Evolutionary conservation across 2,113 vertebrate species (phyloP), one percentile per base, ranked within the genome.

Genomic region (Tetrax tetrax): DNA sequence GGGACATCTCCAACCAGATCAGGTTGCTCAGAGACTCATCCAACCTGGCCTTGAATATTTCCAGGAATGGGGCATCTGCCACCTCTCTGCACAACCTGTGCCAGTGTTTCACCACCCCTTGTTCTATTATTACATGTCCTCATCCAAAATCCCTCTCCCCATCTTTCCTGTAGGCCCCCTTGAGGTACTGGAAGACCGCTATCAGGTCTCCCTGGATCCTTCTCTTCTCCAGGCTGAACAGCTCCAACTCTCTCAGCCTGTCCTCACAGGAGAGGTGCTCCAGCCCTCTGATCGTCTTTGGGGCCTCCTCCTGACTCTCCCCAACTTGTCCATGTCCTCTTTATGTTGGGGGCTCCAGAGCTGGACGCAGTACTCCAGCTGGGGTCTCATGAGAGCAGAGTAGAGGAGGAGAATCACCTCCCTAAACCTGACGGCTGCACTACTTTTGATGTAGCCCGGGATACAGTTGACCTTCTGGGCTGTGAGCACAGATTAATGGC

Each of bases 401-500:
- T 1, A 66, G 23, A 65, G 28, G 24, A 20, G 15, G 3, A 60
- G 38, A 74, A 65, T 38, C 33, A 4, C 48, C 8, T 74, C 69
- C 50, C 28, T 33, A 0, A 0, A 14, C 16, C 37, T 53, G 24
- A 18, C 28, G 54, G 43, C 14, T 23, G 41, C 1, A 1, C 24
- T 61, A 3, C 37, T 71, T 29, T 4, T 23, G 35, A 83, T 29
- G 37, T 35, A 51, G 66, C 29, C 56, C 24, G 19, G 4, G 19
- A 41, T n/a, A 27, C 0, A 0, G 16, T 11, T 25, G 45, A 27
- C 45, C 75, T 41, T 41, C 41, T 38, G 28, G 45, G 22, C n/a
- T 78, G 22, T 1, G 1, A 51, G 16, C 1, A 1, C 35, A 38
- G 24, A 17, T 18, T 71, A 14, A 5, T 0, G 3, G 29, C 12